Percentiles rank a stretch among this genome's conserved stretches.
These are phyloP conservation scores for Campoletis raptor DNA, from an alignment of 2,888 invertebrate species.

Conservation along the genomic window DNA sequence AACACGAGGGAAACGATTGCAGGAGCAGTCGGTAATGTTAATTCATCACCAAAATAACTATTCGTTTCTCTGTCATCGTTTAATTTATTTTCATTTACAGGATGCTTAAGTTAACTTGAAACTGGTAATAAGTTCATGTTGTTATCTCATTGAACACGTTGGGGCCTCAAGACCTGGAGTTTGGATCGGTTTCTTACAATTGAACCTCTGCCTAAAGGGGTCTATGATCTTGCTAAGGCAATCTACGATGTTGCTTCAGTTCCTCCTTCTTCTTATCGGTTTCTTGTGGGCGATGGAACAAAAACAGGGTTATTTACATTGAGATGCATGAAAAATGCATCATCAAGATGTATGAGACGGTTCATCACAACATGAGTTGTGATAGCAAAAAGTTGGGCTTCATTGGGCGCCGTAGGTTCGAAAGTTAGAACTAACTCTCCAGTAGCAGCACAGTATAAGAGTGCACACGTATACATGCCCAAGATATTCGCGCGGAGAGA, in stretches of 20 bases:
- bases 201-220: neutral
- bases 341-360: neutral
- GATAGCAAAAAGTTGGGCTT: slow-evolving; percentile 3
- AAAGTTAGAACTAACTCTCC: neutral
- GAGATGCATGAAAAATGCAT: neutral
- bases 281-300: neutral
- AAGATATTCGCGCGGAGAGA: slow-evolving; percentile 46
- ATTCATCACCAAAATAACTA: neutral
- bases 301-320: neutral
- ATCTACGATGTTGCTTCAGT: neutral
- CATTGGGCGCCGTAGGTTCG: neutral
- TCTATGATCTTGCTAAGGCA: too few relatives aligned
- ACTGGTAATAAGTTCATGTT: neutral
- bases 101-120: neutral
- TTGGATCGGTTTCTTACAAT: neutral
- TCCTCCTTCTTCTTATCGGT: neutral
- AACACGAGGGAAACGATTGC: neutral
- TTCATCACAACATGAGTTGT: neutral
- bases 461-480: slow-evolving; percentile 4
- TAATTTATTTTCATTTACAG: neutral
- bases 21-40: neutral
- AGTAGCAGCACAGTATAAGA: neutral
- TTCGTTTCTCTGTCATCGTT: neutral
- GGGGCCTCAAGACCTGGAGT: neutral
- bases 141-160: neutral